A percentile compares a stretch with the other conserved stretches of the same genome.
phyloP scores from a whole-genome alignment of 2,113 vertebrate genomes.

The Numenius arquata region DNA sequence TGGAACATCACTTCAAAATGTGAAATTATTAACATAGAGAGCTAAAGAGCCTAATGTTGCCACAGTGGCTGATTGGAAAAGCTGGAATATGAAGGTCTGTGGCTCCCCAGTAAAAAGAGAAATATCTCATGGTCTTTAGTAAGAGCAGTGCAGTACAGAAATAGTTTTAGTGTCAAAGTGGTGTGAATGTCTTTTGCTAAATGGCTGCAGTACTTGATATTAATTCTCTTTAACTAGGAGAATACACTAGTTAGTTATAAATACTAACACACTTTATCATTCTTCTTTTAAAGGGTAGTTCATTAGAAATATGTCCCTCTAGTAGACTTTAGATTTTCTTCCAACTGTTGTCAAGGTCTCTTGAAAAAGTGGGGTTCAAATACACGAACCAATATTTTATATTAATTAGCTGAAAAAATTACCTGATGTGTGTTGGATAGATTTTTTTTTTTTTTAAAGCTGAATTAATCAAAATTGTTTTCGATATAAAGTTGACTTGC shows the following conservation, averaged over 20 bases:
- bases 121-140: background rate
- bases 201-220: background rate
- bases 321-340: background rate
- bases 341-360: background rate
- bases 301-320: background rate
- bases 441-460: background rate
- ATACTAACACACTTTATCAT: background rate
- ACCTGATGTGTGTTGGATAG: background rate
- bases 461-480: background rate
- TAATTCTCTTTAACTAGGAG: background rate
- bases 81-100: background rate
- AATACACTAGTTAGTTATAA: background rate
- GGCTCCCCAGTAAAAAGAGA: background rate
- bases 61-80: background rate
- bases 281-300: background rate
- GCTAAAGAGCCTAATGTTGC: background rate
- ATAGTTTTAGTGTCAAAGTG: background rate
- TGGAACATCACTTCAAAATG: background rate
- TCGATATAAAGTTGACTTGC: background rate
- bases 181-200: background rate
- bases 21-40: background rate
- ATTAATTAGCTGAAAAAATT: background rate
- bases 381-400: background rate
- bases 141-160: background rate
- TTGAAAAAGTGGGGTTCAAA: background rate